Base-by-base conservation (phyloP, 2,797 vertebrate species). In the Mastacembelus armatus region DNA sequence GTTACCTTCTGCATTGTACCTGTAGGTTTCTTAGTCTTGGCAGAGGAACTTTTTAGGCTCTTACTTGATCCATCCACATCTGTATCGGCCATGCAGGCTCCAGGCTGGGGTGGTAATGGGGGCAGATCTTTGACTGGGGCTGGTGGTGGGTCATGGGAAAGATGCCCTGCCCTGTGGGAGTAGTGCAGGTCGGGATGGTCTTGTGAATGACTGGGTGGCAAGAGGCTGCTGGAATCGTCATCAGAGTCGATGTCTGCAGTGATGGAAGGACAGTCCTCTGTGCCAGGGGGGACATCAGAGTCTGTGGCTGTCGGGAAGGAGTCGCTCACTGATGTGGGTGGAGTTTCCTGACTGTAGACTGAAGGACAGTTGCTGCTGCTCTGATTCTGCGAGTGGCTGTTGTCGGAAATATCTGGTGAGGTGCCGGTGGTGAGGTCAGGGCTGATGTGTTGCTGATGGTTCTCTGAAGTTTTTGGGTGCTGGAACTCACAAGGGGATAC, bases 401-500 rank as follows among this genome's bases (percentile, higher is more conserved):
- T 82, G 19, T 83, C 11, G 0, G 51, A 93, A 70, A 59, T n/a
- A 7, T 94, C 92, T 0, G 85, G 87, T 2, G 89, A 89, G 62
- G 80, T 88, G 32, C 61, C 39, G 0, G 76, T 48, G 15, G 84
- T 66, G 0, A 72, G 63, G 1, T 88, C 87, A 0, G 91, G 85
- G 0, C 84, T 91, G 3, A 86, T 50, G 0, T 87, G 85, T 14
- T 79, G 86, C 32, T 84, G 83, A 12, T 81, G 85, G 67, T 65
- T 91, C 44, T 91, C 91, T 3, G 84, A 67, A 0, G 90, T 87
- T 77, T 93, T 96, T 40, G 94, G 93, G 62, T 99, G 97, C 66
- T 96, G 93, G 18, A 98, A 98, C 89, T 98, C 97, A 6, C 97
- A 98, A 1, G 97, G 96, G 0, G 96, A 96, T 44, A 99, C 97